Conservation (phyloP, 2,797 vertebrate species). For the Cirrhinus mrigala region DNA sequence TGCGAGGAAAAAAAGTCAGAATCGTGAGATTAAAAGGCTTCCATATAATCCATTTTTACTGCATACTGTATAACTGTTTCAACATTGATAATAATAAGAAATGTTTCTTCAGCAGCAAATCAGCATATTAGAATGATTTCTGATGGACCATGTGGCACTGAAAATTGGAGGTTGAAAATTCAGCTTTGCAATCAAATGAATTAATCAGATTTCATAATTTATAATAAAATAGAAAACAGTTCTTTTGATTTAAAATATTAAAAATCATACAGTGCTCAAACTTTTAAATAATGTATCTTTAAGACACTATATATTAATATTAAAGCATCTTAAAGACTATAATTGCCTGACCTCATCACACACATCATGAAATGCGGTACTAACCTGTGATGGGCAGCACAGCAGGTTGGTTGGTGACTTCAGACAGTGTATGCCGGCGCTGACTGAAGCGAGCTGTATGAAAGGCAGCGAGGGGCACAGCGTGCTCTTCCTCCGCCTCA, state of each 20-base stretch:
- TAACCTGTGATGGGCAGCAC: slow-evolving; percentile 84
- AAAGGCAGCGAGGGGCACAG: slow-evolving; percentile 83
- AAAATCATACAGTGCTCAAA: not conserved
- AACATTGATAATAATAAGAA: not conserved
- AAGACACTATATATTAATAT: not conserved
- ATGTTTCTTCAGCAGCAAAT: not conserved
- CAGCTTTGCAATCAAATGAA: not conserved
- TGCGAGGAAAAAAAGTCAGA: too few species aligned
- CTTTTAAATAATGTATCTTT: not conserved
- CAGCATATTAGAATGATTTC: not conserved
- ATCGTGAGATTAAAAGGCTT: too few species aligned
- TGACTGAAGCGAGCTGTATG: slow-evolving; percentile 89
- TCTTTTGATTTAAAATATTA: not conserved
- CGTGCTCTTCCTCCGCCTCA: slow-evolving; percentile 88
- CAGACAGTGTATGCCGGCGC: slow-evolving; percentile 91
- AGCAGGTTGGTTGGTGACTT: slow-evolving; percentile 90
- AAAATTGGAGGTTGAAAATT: not conserved
- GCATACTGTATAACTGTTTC: too few species aligned
- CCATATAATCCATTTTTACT: too few species aligned
- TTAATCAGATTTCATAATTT: not conserved
- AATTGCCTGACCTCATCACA: not conserved
- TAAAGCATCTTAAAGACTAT: not conserved
- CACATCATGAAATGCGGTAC: not conserved
- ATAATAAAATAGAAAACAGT: not conserved
- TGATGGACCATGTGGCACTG: not conserved